These are phyloP conservation scores for Cotesia glomerata DNA, from an alignment of 1,140 invertebrate species.

Conservation along the genomic window DNA sequence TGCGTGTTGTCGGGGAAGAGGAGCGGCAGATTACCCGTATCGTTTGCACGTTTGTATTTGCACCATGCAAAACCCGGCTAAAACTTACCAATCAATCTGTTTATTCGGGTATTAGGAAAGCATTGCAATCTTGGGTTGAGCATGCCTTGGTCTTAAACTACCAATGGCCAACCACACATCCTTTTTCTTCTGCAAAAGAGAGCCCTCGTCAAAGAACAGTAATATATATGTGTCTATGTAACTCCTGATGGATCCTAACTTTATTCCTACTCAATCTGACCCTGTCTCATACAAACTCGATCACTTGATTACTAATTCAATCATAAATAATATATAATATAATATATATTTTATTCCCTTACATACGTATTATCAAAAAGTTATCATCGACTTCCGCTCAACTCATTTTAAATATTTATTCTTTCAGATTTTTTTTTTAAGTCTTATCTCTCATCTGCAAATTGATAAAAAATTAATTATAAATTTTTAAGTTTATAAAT, in stretches of 20 bases:
- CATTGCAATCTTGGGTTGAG: slow-evolving; percentile 63
- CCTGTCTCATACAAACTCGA: no score
- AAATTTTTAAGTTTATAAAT: no score
- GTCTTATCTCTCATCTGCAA: no score
- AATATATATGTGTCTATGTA: slow-evolving; percentile 49
- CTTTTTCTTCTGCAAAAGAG: slow-evolving; percentile 64
- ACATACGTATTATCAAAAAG: no score
- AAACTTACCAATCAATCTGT: slow-evolving; percentile 57
- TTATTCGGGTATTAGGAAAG: slow-evolving; percentile 63
- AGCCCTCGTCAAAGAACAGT: slow-evolving; percentile 63
- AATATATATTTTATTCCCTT: no score
- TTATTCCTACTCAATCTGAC: neutral
- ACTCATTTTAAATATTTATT: no score
- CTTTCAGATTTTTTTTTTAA: no score
- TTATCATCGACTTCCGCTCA: no score
- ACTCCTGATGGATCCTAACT: slow-evolving; percentile 1
- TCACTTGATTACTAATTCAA: no score
- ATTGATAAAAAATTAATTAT: no score
- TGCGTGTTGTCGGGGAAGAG: slow-evolving; percentile 22
- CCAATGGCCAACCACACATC: slow-evolving; percentile 64
- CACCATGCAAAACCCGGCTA: slow-evolving; percentile 48
- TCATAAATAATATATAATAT: no score
- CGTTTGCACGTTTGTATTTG: slow-evolving; percentile 44
- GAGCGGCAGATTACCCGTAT: slow-evolving; percentile 46
- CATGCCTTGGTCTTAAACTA: slow-evolving; percentile 64